phyloP scores from a whole-genome alignment of 2,797 vertebrate species.

The Smutsia temminckii region DNA sequence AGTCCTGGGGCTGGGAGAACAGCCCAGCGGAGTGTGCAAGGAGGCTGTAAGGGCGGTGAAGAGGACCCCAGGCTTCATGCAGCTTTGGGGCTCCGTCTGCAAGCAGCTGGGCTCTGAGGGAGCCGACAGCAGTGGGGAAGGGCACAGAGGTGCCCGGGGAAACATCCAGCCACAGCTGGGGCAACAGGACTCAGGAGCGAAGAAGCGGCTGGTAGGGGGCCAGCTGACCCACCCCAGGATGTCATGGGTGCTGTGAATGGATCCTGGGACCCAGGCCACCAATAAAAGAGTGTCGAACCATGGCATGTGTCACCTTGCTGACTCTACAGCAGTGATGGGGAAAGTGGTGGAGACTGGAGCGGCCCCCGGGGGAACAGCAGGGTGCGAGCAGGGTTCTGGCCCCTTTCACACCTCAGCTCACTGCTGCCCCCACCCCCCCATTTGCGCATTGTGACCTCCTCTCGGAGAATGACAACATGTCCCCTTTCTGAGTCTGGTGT shows the following conservation, averaged over 20 bases:
- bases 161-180: fast-evolving
- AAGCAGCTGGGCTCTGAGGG: background rate
- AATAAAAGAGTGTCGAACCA: conserved; percentile 59
- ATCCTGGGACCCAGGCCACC: background rate
- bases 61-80: background rate
- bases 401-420: background rate
- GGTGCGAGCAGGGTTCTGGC: too few species aligned
- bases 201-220: fast-evolving
- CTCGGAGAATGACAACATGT: too few species aligned
- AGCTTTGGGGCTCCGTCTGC: background rate
- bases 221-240: background rate
- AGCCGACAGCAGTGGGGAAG: background rate
- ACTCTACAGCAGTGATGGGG: background rate
- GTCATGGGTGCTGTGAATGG: fast-evolving
- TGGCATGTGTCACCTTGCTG: fast-evolving
- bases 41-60: background rate
- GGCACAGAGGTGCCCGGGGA: fast-evolving
- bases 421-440: too few species aligned
- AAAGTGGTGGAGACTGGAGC: fast-evolving
- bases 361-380: background rate
- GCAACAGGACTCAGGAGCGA: background rate
- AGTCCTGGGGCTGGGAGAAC: background rate
- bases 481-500: too few species aligned
- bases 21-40: background rate
- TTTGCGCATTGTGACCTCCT: too few species aligned